A percentile compares a stretch with the other conserved stretches of the same genome.
These are phyloP conservation scores for Sebastes minor DNA, from an alignment of 2,797 vertebrate genomes.

Conservation along the genomic window DNA sequence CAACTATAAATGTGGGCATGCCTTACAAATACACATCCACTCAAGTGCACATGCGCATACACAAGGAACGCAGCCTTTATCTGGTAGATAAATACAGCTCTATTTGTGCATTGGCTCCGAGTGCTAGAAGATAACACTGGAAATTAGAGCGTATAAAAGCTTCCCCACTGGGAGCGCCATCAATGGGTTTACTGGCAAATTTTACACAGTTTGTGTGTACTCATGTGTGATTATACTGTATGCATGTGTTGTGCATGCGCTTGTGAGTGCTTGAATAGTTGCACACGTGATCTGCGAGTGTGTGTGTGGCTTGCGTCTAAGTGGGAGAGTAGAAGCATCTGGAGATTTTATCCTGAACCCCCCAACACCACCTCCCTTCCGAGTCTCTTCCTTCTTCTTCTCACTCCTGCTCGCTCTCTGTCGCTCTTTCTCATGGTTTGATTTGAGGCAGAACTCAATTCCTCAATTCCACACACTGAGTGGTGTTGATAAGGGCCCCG, in stretches of 20 bases:
- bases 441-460: slow-evolving; percentile 79
- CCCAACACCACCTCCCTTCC: neutral
- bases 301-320: slow-evolving; percentile 53
- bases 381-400: neutral
- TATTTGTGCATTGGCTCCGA: slow-evolving; percentile 59
- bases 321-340: slow-evolving; percentile 50
- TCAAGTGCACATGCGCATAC: neutral
- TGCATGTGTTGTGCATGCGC: slow-evolving; percentile 5
- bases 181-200: slow-evolving; percentile 49
- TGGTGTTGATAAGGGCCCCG: slow-evolving; percentile 80
- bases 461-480: slow-evolving; percentile 82
- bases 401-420: slow-evolving; percentile 7
- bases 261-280: slow-evolving; percentile 30
- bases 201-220: slow-evolving; percentile 16
- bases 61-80: slow-evolving; percentile 43
- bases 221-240: slow-evolving; percentile 15
- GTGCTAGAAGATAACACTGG: slow-evolving; percentile 62
- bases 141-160: slow-evolving; percentile 72
- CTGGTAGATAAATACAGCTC: slow-evolving; percentile 63
- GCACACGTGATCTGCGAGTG: neutral
- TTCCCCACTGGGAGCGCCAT: slow-evolving; percentile 45
- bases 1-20: neutral
- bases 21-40: neutral
- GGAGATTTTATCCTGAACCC: slow-evolving; percentile 40
- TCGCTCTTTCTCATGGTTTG: slow-evolving; percentile 66